phyloP scores from a whole-genome alignment of 2,888 invertebrate species.

The Drosophila picticornis region DNA sequence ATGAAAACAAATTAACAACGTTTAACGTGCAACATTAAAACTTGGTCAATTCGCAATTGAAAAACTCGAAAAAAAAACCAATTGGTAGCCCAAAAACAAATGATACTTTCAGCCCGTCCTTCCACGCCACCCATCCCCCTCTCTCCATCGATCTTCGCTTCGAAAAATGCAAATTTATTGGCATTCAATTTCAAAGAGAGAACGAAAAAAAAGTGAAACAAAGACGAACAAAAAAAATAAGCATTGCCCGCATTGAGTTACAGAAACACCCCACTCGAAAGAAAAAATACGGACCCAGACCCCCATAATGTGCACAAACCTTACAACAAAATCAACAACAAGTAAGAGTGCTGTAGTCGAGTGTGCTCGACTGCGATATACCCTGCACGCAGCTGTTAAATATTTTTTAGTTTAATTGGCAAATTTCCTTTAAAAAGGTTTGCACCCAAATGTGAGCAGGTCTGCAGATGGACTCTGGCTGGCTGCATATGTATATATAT shows the following conservation, averaged over 20 bases:
- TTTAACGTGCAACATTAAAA: constrained; percentile 74
- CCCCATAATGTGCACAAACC: constrained; percentile 71
- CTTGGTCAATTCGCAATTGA: constrained; percentile 72
- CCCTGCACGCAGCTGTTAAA: no score
- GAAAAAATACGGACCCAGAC: constrained; percentile 37
- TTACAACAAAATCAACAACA: constrained; percentile 41
- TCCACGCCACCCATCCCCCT: not conserved
- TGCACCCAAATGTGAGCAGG: no score
- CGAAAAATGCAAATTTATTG: constrained; percentile 77
- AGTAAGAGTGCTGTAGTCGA: not conserved
- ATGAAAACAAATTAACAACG: constrained; percentile 76
- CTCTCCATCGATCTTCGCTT: not conserved
- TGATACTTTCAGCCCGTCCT: constrained; percentile 56
- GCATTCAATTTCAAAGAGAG: constrained; percentile 73
- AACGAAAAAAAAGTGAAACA: not conserved
- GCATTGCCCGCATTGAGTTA: constrained; percentile 63
- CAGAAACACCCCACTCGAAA: constrained; percentile 31
- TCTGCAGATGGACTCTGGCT: no score
- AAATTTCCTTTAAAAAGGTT: no score
- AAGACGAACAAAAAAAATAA: constrained; percentile 12
- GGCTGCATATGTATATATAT: no score
- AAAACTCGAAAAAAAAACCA: constrained; percentile 59
- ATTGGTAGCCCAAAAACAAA: constrained; percentile 61
- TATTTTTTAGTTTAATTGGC: no score
- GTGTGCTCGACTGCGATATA: no score